These are phyloP conservation scores for Phalloptychus januarius DNA, from an alignment of 2,797 vertebrate genomes.

Conservation along the genomic window DNA sequence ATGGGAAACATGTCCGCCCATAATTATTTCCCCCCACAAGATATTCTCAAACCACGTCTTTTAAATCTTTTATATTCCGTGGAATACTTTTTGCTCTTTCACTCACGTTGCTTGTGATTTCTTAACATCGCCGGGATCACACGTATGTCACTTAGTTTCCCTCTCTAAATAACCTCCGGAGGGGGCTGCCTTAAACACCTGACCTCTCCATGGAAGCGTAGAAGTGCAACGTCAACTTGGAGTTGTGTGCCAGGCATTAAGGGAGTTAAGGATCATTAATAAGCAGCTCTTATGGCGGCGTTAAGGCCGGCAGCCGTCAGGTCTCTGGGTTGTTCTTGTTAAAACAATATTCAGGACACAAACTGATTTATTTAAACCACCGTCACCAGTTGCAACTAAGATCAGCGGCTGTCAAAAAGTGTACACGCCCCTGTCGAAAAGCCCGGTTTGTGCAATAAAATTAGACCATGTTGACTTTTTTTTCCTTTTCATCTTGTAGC, in stretches of 20 bases:
- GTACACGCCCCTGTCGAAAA: background rate
- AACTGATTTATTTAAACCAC: constrained; percentile 23
- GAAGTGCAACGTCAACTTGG: background rate
- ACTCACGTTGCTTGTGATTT: background rate
- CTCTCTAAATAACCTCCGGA: constrained; percentile 15
- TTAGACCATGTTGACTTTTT: background rate
- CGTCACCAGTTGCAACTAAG: constrained; percentile 13
- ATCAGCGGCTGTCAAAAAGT: background rate
- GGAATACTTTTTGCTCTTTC: constrained; percentile 17
- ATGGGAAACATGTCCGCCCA: constrained; percentile 6
- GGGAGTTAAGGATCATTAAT: constrained; percentile 21
- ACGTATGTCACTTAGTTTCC: constrained; percentile 13
- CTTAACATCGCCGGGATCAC: constrained; percentile 16
- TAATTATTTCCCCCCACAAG: background rate
- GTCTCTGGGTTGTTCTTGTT: constrained; percentile 23
- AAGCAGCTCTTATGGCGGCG: constrained; percentile 7
- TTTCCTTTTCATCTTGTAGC: background rate
- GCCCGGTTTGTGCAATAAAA: background rate
- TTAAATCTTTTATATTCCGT: constrained; percentile 37
- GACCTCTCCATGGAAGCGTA: background rate
- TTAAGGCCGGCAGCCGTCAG: constrained; percentile 3
- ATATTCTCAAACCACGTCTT: constrained; percentile 15
- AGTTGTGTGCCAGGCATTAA: background rate
- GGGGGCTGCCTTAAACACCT: background rate
- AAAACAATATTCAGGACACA: constrained; percentile 35